These are phyloP conservation scores for Hippocampus kuda DNA, from an alignment of 2,797 vertebrate genomes.

Conservation along the genomic window DNA sequence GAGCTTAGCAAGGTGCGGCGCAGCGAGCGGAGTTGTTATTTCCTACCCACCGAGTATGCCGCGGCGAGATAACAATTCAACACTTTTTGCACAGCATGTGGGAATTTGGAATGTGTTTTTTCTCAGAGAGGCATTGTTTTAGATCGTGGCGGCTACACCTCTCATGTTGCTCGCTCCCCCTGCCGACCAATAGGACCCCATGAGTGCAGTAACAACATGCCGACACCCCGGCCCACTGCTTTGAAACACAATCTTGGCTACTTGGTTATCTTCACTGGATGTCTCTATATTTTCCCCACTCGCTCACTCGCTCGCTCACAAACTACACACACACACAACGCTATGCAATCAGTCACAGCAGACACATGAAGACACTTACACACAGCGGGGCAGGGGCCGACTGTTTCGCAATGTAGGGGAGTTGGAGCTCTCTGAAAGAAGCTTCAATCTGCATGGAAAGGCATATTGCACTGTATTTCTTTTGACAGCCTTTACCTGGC, in stretches of 20 bases:
- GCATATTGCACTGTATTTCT: neutral
- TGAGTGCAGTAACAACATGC: conserved; percentile 10
- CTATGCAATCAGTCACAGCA: neutral
- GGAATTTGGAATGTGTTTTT: conserved; percentile 45
- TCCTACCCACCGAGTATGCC: conserved; percentile 47
- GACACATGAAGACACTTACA: neutral
- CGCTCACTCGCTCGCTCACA: neutral
- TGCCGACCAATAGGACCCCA: conserved; percentile 13
- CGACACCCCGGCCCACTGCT: neutral
- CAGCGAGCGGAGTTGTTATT: conserved; percentile 52
- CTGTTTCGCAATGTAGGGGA: conserved; percentile 18
- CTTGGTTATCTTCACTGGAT: conserved; percentile 22
- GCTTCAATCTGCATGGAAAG: neutral
- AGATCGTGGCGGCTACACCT: conserved; percentile 44
- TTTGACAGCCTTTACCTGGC: neutral
- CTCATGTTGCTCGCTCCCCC: conserved; percentile 41
- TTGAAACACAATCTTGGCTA: conserved; percentile 17
- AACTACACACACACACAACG: neutral
- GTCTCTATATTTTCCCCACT: neutral
- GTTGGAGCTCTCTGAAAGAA: neutral
- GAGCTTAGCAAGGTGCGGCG: conserved; percentile 29
- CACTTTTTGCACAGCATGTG: conserved; percentile 24
- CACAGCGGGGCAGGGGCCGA: neutral
- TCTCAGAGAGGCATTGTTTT: conserved; percentile 50
- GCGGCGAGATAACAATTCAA: conserved; percentile 46